Evolutionary conservation across 1,140 invertebrate genomes (phyloP).

Genomic region (Drosophila murphyi): DNA sequence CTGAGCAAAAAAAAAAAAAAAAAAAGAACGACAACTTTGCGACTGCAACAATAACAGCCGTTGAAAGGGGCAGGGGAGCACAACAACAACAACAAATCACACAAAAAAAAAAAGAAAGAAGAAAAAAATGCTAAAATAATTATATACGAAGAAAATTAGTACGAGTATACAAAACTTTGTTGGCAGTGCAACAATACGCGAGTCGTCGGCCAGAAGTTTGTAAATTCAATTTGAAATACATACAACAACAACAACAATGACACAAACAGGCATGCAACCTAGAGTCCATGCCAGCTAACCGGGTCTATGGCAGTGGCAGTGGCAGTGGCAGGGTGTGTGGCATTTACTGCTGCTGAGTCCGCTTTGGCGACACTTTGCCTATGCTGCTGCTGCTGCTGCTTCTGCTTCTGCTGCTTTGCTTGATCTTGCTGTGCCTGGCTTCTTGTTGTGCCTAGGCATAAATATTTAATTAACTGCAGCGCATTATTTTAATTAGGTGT

Average conservation of each 20-base stretch:
- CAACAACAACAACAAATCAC: background rate
- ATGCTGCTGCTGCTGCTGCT: slow-evolving; percentile 5
- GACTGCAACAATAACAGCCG: slow-evolving; percentile 15
- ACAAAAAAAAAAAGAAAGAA: background rate
- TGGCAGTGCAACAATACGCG: slow-evolving; percentile 58
- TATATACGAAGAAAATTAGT: slow-evolving; percentile 79
- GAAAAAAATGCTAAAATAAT: slow-evolving; percentile 58
- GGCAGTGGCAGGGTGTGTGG: too few relatives aligned
- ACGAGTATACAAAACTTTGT: slow-evolving; percentile 73
- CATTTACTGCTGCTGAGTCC: background rate
- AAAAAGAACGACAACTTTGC: slow-evolving; percentile 6
- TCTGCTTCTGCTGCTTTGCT: background rate
- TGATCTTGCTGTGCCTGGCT: slow-evolving; percentile 37
- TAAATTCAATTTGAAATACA: slow-evolving; percentile 82
- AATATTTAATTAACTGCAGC: slow-evolving; percentile 85
- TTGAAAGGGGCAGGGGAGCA: background rate
- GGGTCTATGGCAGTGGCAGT: too few relatives aligned
- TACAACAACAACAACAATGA: slow-evolving; percentile 50
- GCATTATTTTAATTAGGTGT: slow-evolving; percentile 84
- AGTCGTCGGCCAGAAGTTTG: slow-evolving; percentile 58
- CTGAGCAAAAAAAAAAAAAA: slow-evolving; percentile 23
- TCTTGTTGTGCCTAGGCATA: slow-evolving; percentile 69
- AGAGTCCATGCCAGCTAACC: slow-evolving; percentile 6
- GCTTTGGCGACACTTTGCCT: slow-evolving; percentile 37
- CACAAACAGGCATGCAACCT: slow-evolving; percentile 31